Base-by-base conservation (phyloP, 2,888 invertebrate species). In the Mesorhabditis belari region DNA sequence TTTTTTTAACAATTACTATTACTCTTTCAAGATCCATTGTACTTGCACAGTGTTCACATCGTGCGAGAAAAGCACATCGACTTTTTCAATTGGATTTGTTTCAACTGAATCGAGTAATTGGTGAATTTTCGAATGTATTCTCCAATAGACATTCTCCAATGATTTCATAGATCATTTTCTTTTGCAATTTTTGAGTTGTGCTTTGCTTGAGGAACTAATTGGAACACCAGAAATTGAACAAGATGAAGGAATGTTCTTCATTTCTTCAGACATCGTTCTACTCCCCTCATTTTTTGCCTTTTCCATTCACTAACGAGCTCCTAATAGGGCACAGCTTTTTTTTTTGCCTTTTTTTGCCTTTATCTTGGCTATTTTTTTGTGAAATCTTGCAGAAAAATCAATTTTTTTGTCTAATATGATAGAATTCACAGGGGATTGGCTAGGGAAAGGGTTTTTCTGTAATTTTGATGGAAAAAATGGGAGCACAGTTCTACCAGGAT, bases 21-120 rank as follows among this genome's bases (percentile, higher is more conserved):
- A 77, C 74, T 70, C 65, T 54, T 80, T 73, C n/a, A 80, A 65
- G 54, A 73, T 76, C 79, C 79, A 79, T 63, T 79, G 77, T n/a
- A 79, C 62, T 24, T 73, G 70, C n/a, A 79, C 76, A 3, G 73
- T 69, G 63, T 73, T 74, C 5, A 71, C 71, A 29, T 80, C 79
- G 62, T 77, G 76, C 3, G 79, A 79, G 64, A 77, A 79, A 59
- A 79, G 76, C 23, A 79, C 79, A 61, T 79, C 79, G 24, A 79
- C 74, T 63, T 79, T 78, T 55, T 68, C 65, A 51, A 79, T 75
- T 29, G 79, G 77, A 53, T 79, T 77, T 25, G 63, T 58, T 9
- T 67, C 64, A 12, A 77, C 73, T 76, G 58, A 25, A n/a, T n/a
- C n/a, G n/a, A n/a, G n/a, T n/a, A n/a, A n/a, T n/a, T n/a, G n/a